Evolutionary conservation across 2,888 invertebrate genomes (phyloP), one percentile per base, ranked within the genome.

Genomic region (Macrosoma leucophasiata): DNA sequence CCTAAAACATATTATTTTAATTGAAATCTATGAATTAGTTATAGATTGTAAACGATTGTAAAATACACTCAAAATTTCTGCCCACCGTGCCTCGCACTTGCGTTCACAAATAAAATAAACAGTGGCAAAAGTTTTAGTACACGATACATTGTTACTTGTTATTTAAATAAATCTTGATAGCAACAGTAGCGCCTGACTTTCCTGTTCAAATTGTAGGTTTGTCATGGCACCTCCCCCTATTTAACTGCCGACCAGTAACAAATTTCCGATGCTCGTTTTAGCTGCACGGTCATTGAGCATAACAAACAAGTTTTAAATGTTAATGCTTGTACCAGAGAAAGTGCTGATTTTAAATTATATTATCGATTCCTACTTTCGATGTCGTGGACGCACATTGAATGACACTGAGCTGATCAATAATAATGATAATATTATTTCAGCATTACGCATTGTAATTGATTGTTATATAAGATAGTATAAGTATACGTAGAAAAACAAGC

Each of bases 301-400:
- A 39, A 62, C 65, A 69, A 79, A 79, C 84, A 73, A 78, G 81
- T 78, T 81, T 79, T 65, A 76, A 77, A 84, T 82, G 74, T 79
- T 67, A 81, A 79, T 77, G 72, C 46, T 61, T 43, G 50, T 47
- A 43, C 59, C 45, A 64, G 81, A 69, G 82, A 84, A 84, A 82
- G 84, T 74, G 52, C 54, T 46, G 51, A 43, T 50, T 54, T 52
- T 46, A 62, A 64, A 57, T 54, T 53, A 52, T 61, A 58, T 58
- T 56, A 55, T 59, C 46, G 61, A 59, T 62, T 58, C 62, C 49
- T 46, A 61, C 74, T 75, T 75, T 76, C 66, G 41, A 57, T 56
- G 52, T 48, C 48, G 48, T 49, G 50, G 54, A 61, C 66, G 68
- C 68, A 67, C 55, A 50, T 42, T 43, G 69, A 62, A 61, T 68